Percentiles rank a stretch among this genome's conserved stretches.
These are phyloP conservation scores for Ictalurus punctatus DNA, from an alignment of 2,113 vertebrate genomes.

Conservation along the genomic window DNA sequence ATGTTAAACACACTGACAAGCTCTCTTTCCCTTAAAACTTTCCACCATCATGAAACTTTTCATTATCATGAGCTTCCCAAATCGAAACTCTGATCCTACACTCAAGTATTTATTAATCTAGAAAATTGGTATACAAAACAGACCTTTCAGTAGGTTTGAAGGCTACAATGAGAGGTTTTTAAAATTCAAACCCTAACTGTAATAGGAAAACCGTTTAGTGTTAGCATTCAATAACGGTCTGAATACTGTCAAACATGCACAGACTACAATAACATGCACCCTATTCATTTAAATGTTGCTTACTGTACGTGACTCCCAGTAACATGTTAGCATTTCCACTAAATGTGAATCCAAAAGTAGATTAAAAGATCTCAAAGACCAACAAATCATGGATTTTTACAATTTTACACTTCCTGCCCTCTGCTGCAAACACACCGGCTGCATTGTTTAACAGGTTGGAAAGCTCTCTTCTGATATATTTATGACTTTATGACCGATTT, in stretches of 20 bases:
- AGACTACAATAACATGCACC: background rate
- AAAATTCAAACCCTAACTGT: too few relatives aligned
- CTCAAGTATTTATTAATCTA: background rate
- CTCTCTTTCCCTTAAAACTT: background rate
- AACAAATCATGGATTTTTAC: background rate
- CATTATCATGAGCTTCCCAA: background rate
- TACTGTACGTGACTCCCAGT: background rate
- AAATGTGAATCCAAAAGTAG: background rate
- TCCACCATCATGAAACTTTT: background rate
- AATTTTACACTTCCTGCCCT: background rate
- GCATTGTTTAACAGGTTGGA: background rate
- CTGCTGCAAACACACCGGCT: too few relatives aligned
- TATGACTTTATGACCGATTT: constrained; percentile 1
- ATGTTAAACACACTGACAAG: background rate
- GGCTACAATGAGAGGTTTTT: too few relatives aligned
- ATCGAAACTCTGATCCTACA: background rate
- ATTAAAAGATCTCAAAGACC: background rate
- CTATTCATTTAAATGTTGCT: background rate
- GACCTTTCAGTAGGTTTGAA: too few relatives aligned
- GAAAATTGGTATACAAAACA: background rate
- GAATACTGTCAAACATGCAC: background rate
- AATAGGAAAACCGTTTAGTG: too few relatives aligned
- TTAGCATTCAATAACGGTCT: too few relatives aligned
- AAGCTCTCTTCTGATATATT: constrained; percentile 1
- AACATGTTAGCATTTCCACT: background rate